Evolutionary conservation across 92 coral and sea anemone species (phyloP).

Genomic region (Porites rus): DNA sequence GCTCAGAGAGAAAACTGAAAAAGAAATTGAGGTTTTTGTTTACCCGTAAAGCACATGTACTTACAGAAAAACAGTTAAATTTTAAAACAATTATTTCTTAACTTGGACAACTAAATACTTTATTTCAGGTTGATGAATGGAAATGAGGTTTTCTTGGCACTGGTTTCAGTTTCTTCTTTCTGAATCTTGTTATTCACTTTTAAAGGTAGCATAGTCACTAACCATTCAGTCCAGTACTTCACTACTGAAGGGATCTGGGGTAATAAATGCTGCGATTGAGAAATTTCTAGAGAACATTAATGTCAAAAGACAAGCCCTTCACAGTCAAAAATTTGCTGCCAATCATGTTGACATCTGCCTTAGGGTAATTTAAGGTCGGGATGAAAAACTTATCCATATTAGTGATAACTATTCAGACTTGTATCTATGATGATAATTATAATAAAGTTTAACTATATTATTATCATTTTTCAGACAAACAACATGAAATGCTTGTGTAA

Average conservation of each 20-base stretch:
- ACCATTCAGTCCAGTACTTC: neutral
- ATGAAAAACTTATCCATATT: neutral
- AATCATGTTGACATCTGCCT: slow-evolving; percentile 41
- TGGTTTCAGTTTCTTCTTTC: neutral
- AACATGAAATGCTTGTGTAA: neutral
- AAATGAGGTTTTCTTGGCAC: too few species aligned
- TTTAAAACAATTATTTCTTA: too few species aligned
- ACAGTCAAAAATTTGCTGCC: slow-evolving; percentile 34
- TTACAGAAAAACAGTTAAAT: too few species aligned
- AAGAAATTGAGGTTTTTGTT: neutral
- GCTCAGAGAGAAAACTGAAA: slow-evolving; percentile 14
- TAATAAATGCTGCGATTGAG: neutral
- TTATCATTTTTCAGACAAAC: neutral
- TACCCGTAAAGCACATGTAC: neutral
- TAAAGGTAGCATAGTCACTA: neutral
- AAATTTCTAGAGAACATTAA: neutral
- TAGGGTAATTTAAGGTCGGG: neutral
- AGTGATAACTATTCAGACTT: neutral
- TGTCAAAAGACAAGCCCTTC: slow-evolving; percentile 39
- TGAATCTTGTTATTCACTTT: neutral
- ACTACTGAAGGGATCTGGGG: neutral
- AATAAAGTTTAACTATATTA: neutral
- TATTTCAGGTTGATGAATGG: too few species aligned
- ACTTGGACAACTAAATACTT: too few species aligned
- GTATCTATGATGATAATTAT: neutral